A percentile compares a stretch with the other conserved stretches of the same genome.
Evolutionary conservation across 2,888 invertebrate species (phyloP).

Genomic region (Ditylenchus weischeri): DNA sequence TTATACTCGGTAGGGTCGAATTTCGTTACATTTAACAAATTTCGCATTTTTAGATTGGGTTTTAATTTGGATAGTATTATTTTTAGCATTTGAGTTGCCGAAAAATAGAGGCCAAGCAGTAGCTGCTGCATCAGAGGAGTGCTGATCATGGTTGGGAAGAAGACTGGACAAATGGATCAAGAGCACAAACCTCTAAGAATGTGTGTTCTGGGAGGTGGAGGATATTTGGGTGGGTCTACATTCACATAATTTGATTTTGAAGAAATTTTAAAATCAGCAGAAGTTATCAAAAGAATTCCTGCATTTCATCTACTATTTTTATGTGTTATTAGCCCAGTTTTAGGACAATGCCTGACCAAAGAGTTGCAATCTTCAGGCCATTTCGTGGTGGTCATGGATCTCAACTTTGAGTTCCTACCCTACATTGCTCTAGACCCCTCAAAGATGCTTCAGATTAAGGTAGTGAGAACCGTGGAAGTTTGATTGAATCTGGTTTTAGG

Average conservation of each 20-base stretch:
- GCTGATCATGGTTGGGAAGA: neutral
- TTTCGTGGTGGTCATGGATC: slow-evolving; percentile 59
- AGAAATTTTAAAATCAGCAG: neutral
- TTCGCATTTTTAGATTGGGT: too few species aligned
- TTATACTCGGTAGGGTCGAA: too few species aligned
- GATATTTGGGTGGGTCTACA: slow-evolving; percentile 54
- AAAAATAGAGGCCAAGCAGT: too few species aligned
- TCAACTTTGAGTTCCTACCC: slow-evolving; percentile 27
- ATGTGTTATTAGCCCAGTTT: slow-evolving; percentile 16
- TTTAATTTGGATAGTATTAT: too few species aligned
- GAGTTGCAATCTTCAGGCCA: slow-evolving; percentile 57
- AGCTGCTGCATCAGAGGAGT: neutral
- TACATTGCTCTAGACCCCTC: slow-evolving; percentile 28
- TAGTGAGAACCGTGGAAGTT: neutral
- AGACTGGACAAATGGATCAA: too few species aligned
- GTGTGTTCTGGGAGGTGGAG: slow-evolving; percentile 60
- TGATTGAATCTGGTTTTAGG: slow-evolving; percentile 44
- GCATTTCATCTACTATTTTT: too few species aligned
- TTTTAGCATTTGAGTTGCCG: too few species aligned
- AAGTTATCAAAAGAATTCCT: neutral
- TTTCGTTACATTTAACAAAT: too few species aligned
- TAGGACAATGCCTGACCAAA: slow-evolving; percentile 60
- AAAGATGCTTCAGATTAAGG: slow-evolving; percentile 28
- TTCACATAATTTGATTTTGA: neutral
- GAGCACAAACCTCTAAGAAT: slow-evolving; percentile 3